These are phyloP conservation scores for Ameiurus melas DNA, from an alignment of 2,113 vertebrate genomes.

Conservation along the genomic window DNA sequence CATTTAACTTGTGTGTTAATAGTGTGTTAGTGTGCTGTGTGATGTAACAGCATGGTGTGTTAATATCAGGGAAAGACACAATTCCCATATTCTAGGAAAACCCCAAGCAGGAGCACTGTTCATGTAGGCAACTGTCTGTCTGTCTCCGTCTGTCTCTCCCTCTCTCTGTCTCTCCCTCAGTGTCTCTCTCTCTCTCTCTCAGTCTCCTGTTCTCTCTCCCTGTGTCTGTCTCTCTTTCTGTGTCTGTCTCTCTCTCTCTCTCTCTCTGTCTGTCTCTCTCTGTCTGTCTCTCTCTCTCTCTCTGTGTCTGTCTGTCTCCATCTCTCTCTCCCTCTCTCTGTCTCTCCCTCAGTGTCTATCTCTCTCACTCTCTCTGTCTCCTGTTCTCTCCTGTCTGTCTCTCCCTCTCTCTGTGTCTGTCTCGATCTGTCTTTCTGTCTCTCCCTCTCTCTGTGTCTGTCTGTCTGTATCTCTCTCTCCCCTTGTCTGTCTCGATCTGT, in stretches of 20 bases:
- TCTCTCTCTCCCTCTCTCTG: background rate
- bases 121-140: background rate
- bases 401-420: background rate
- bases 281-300: background rate
- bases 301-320: background rate
- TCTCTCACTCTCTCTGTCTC: too few species aligned
- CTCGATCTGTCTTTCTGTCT: background rate
- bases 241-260: background rate
- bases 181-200: background rate
- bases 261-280: background rate
- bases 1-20: background rate
- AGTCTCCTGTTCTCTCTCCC: background rate
- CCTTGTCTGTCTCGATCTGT: background rate
- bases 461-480: background rate
- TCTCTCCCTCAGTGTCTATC: too few species aligned
- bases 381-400: accelerated
- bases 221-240: background rate
- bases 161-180: background rate
- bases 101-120: background rate
- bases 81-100: background rate
- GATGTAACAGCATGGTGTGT: conserved; percentile 5
- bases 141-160: background rate
- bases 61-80: background rate
- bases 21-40: background rate
- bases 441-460: background rate